phyloP scores from a whole-genome alignment of 2,113 vertebrate species.

The Micromys minutus region DNA sequence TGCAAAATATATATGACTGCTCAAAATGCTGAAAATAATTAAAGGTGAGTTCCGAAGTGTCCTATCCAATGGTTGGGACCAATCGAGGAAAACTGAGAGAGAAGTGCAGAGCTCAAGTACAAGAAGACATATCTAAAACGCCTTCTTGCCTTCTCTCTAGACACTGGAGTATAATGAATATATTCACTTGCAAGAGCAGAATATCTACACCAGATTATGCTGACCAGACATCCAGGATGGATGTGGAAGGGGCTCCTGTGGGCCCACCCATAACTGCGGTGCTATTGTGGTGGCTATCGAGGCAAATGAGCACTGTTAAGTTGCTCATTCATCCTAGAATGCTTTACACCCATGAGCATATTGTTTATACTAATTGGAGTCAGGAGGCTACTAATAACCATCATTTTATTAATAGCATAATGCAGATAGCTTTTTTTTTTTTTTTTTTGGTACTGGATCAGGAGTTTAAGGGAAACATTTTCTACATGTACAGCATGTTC shows the following conservation, averaged over 20 bases:
- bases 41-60: background rate
- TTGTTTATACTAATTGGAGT: background rate
- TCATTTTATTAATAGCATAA: background rate
- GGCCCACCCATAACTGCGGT: background rate
- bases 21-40: background rate
- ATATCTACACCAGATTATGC: too few species aligned
- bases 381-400: background rate
- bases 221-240: background rate
- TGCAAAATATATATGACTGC: too few species aligned
- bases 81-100: rapidly evolving
- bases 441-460: background rate
- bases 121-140: background rate
- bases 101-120: background rate
- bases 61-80: background rate
- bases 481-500: background rate
- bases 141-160: background rate
- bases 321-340: background rate
- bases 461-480: background rate
- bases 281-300: background rate
- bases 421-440: background rate
- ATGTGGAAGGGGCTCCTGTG: background rate
- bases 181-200: too few species aligned
- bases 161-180: too few species aligned
- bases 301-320: background rate
- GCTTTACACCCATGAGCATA: background rate